These are phyloP conservation scores for Euplagia quadripunctaria DNA, from an alignment of 2,888 invertebrate species.

Conservation along the genomic window DNA sequence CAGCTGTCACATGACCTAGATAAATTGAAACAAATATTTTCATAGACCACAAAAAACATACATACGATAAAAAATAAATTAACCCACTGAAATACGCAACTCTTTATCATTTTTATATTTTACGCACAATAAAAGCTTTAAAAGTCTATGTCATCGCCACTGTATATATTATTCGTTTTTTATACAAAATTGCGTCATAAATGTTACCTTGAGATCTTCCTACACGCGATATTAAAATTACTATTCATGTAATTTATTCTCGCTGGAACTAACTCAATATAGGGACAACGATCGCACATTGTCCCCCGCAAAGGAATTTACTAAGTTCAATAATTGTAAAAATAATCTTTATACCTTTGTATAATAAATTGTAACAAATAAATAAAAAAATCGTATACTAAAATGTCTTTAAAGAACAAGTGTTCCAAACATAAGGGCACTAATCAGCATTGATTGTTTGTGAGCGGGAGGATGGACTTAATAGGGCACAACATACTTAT, in stretches of 20 bases:
- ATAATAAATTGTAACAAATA: too few species aligned
- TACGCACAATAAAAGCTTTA: constrained; percentile 2
- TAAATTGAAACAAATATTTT: background rate
- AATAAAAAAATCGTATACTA: too few species aligned
- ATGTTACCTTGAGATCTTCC: background rate
- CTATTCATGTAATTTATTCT: background rate
- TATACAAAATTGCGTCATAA: constrained; percentile 1
- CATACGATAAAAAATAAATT: constrained; percentile 3
- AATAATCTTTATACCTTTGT: background rate
- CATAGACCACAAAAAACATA: constrained; percentile 2
- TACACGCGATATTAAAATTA: background rate
- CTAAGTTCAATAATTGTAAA: background rate
- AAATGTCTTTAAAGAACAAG: too few species aligned
- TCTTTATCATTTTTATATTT: constrained; percentile 14
- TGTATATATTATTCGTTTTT: constrained; percentile 3
- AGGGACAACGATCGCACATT: background rate
- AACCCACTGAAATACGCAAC: background rate
- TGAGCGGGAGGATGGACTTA: too few species aligned
- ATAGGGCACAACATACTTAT: too few species aligned
- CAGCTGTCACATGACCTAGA: background rate
- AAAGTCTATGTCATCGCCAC: background rate
- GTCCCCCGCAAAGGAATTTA: background rate
- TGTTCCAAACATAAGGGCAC: too few species aligned
- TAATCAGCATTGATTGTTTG: too few species aligned
- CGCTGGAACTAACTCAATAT: background rate